A percentile compares a stretch with the other conserved stretches of the same genome.
These are phyloP conservation scores for Garra rufa DNA, from an alignment of 2,113 vertebrate genomes.

Conservation along the genomic window DNA sequence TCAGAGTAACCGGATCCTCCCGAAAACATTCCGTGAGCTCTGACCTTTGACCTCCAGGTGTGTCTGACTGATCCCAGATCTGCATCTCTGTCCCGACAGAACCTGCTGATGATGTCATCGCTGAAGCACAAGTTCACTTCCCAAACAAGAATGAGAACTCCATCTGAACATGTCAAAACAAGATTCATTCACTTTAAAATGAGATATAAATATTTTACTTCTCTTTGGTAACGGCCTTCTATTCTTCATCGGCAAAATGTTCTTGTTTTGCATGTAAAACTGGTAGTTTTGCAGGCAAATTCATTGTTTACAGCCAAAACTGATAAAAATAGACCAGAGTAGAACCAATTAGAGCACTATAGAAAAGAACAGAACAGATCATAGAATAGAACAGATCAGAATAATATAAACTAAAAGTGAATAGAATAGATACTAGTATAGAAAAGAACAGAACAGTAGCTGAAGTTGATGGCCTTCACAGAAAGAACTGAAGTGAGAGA, in stretches of 20 bases:
- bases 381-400: background rate
- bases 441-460: background rate
- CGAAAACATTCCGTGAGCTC: constrained; percentile 17
- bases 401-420: background rate
- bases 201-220: too few relatives aligned
- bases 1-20: constrained; percentile 19
- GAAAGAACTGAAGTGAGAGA: background rate
- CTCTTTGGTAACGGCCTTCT: too few relatives aligned
- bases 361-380: background rate
- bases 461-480: background rate
- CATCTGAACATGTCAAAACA: background rate
- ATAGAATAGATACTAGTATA: background rate
- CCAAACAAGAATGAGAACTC: background rate
- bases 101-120: background rate
- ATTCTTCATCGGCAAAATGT: background rate
- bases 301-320: background rate
- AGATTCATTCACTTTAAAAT: too few relatives aligned
- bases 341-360: background rate
- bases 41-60: constrained; percentile 39
- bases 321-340: background rate
- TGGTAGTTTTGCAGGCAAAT: too few relatives aligned
- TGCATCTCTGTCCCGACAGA: background rate
- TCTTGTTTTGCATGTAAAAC: background rate
- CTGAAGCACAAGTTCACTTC: background rate
- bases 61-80: background rate